These are phyloP conservation scores for Hydropotes inermis DNA, from an alignment of 2,113 vertebrate genomes.

Conservation along the genomic window DNA sequence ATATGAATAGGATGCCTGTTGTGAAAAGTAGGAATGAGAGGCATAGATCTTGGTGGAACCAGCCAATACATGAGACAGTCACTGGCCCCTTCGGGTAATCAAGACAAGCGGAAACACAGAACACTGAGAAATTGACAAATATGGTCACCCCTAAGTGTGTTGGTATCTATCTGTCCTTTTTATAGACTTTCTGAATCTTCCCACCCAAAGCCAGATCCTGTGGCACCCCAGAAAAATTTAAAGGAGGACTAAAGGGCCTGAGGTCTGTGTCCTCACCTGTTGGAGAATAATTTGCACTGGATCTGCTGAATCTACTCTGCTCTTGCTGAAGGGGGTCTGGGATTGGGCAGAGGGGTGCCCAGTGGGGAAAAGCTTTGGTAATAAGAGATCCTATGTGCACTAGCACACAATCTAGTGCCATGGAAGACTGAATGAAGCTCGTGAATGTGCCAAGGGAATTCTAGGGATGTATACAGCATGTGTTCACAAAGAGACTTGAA, in stretches of 20 bases:
- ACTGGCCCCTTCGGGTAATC: conserved; percentile 1
- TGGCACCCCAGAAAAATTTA: conserved; percentile 50
- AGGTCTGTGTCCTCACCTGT: background rate
- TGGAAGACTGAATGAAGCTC: background rate
- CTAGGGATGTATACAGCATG: background rate
- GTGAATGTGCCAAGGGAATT: background rate
- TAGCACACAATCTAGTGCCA: background rate
- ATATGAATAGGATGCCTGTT: background rate
- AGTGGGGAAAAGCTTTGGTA: background rate
- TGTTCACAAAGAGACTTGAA: background rate
- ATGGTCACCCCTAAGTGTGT: conserved; percentile 62
- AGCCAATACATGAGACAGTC: conserved; percentile 55
- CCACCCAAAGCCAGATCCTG: conserved; percentile 54
- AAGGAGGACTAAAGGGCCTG: conserved; percentile 1
- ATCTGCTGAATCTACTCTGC: background rate
- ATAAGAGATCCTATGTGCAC: background rate
- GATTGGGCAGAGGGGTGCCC: background rate
- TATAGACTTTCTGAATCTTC: conserved; percentile 70
- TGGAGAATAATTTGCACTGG: background rate
- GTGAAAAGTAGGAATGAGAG: conserved; percentile 64
- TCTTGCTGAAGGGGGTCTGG: background rate
- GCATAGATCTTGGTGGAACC: conserved; percentile 64
- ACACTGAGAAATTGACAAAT: conserved; percentile 72
- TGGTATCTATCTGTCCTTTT: conserved; percentile 60
- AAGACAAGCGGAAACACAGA: conserved; percentile 71